phyloP scores from a whole-genome alignment of 2,113 vertebrate genomes.

The Ceyx margarethae region DNA sequence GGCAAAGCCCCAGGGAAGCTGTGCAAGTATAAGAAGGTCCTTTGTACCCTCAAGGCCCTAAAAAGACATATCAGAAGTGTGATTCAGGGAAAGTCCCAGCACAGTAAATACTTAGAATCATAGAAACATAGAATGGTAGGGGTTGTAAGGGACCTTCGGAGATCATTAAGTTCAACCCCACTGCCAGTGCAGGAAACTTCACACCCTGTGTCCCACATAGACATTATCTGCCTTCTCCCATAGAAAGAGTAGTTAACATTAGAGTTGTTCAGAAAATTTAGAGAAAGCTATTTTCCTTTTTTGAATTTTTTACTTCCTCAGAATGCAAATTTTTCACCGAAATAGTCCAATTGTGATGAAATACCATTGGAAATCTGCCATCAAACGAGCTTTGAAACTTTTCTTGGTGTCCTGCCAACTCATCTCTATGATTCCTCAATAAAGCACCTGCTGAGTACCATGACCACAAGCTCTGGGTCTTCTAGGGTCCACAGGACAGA shows the following conservation, averaged over 20 bases:
- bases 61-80: not conserved
- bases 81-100: not conserved
- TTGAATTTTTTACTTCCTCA: not conserved
- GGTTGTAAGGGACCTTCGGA: no score
- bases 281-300: not conserved
- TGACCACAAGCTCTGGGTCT: fast-evolving
- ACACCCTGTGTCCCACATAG: fast-evolving
- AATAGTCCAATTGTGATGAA: conserved; percentile 14
- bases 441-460: conserved; percentile 18
- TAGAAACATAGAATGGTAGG: no score
- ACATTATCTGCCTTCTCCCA: not conserved
- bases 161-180: no score
- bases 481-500: not conserved
- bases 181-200: no score
- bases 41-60: not conserved
- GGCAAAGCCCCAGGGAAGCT: not conserved
- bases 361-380: conserved; percentile 30
- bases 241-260: not conserved
- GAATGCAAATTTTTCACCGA: conserved; percentile 18
- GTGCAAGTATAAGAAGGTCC: not conserved
- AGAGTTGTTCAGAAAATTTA: not conserved
- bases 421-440: not conserved
- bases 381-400: conserved; percentile 35
- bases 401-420: conserved; percentile 30
- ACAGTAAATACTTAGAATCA: not conserved